Base-by-base conservation (phyloP, 2,797 vertebrate species). In the Malurus leucopterus region DNA sequence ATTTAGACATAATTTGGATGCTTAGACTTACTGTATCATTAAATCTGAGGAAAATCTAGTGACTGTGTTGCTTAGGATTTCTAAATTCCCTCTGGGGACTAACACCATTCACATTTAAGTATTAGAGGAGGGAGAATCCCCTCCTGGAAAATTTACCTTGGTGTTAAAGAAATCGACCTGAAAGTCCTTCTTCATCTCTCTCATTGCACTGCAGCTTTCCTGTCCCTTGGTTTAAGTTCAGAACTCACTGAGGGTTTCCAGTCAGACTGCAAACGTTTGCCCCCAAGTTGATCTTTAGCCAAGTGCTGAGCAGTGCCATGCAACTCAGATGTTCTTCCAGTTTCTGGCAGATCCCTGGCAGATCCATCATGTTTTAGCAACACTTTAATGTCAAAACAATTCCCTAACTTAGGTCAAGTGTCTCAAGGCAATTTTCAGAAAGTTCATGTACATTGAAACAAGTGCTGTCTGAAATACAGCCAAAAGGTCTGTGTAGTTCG, bases 31-130 rank as follows among this genome's bases (percentile, higher is more conserved):
- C 18, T 2, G 0, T 57, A 29, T n/a, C 59, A 27, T 19, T 74
- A 73, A 80, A 57, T 61, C 38, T 0, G 0, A 53, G n/a, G 6
- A 44, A 36, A 4, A 27, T 72, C 2, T 15, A 80, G 18, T 0
- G 0, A 6, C 8, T 64, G 8, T 18, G 7, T 62, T 67, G 22
- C 16, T 84, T 64, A 21, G 20, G 24, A 50, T 78, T 85, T 81
- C 49, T n/a, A 27, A 75, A 55, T 50, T 89, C 8, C 20, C 20
- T n/a, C 29, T 83, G 22, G n/a, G 71, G 34, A 16, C 6, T 50
- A 24, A 30, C 68, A 27, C 2, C 41, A 7, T 54, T 62, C 21
- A 26, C 7, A 9, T 14, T 72, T 13, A 59, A 59, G 15, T 22
- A 16, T 34, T 41, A 69, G 34, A 81, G 24, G 15, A 77, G 14